These are phyloP conservation scores for Clarias batrachus DNA, from an alignment of 2,113 vertebrate genomes.

Conservation along the genomic window DNA sequence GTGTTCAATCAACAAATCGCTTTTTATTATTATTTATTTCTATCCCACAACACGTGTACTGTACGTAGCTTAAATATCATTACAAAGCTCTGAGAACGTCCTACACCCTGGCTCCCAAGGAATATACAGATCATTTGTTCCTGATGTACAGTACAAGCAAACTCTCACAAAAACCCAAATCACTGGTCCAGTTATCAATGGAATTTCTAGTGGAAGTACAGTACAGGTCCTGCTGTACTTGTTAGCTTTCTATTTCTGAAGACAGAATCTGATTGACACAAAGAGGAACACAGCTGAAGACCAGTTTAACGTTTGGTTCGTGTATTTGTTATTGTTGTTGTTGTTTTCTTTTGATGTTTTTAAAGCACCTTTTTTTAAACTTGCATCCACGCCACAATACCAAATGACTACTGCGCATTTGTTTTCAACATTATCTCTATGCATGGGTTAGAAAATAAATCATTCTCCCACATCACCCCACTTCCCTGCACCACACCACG, in stretches of 20 bases:
- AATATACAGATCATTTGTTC: background rate
- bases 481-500: too few species aligned
- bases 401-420: background rate
- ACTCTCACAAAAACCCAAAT: background rate
- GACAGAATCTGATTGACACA: background rate
- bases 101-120: background rate
- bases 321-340: background rate
- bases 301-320: background rate
- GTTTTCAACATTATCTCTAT: background rate
- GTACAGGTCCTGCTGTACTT: background rate
- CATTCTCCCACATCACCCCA: background rate
- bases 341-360: background rate
- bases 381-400: background rate
- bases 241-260: background rate
- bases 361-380: background rate
- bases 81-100: background rate
- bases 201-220: background rate
- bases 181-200: background rate
- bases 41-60: background rate
- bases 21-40: too few species aligned
- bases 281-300: background rate
- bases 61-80: background rate
- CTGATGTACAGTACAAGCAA: too few species aligned
- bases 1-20: slow-evolving; percentile 6
- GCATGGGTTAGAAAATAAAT: background rate